Base-by-base conservation (phyloP, 92 coral and sea anemone species). In the Zoanthus solanderi region DNA sequence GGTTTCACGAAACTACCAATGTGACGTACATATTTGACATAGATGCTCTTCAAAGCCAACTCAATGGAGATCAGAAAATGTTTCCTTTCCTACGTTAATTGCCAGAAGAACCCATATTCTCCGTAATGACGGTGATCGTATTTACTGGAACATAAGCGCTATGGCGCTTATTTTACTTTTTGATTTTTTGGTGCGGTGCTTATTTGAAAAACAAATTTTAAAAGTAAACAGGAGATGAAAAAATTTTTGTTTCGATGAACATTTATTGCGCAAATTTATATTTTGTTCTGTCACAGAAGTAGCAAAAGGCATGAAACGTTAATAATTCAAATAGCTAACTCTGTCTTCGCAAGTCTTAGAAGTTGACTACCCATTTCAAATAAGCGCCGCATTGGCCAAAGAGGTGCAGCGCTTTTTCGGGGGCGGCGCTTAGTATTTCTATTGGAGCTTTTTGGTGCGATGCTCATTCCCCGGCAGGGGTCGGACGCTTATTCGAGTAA, bases 161-260 rank as follows among this genome's bases (percentile, higher is more conserved):
- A 18, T 18, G 23, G 6, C 5, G 65, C 65, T 58, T 76, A 76
- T 52, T 76, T 44, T 18, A 76, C 6, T 52, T 47, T 50, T 57
- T 56, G 80, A 75, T 58, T 75, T 75, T 75, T 75, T 73, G 60
- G 79, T 75, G 60, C 32, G 60, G 79, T n/a, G 13, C 79, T 75
- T 44, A 46, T 46, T 75, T 52, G 80, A 76, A 76, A 76, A 52
- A 76, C 42, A 48, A 52, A 45, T 76, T 76, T 76, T 76, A 48
- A 6, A 76, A 76, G 80, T 48, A 7, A 50, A 76, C 80, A 50
- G 10, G 65, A 50, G 80, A 18, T 76, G 80, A 28, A 37, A 50
- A 63, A 31, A 23, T 76, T 50, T 76, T 76, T 76, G 44, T 76
- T 1, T 76, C 66, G 42, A 76, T 76, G 65, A 76, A 76, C 16